Conservation (phyloP, 2,888 invertebrate genomes). For the Netelia melanura region DNA sequence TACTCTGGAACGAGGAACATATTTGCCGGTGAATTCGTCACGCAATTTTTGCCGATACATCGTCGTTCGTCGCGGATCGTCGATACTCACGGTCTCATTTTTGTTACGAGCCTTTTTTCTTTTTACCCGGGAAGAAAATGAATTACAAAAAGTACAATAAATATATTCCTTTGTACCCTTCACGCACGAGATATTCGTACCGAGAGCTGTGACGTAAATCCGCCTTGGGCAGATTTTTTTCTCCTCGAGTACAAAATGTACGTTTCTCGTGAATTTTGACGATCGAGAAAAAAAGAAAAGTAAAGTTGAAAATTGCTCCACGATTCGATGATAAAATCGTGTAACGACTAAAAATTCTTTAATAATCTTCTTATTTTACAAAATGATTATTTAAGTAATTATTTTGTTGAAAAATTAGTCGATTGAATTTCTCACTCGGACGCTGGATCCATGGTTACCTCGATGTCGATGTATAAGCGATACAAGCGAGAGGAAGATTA, state of each 20-base stretch:
- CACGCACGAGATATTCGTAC: not conserved
- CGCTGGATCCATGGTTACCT: not conserved
- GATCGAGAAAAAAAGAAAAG: not conserved
- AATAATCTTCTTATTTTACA: not conserved
- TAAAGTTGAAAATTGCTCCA: not conserved
- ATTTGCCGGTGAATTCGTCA: conserved; percentile 79
- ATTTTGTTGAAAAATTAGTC: not conserved
- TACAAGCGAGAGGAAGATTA: conserved; percentile 19
- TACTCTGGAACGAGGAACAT: conserved; percentile 67
- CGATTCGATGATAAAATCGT: not conserved
- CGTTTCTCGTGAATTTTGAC: not conserved
- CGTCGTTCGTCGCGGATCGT: conserved; percentile 3
- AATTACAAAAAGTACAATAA: conserved; percentile 4
- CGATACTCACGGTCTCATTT: not conserved
- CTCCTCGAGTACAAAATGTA: not conserved
- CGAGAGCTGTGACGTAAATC: not conserved
- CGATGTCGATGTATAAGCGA: not conserved
- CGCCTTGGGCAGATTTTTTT: conserved; percentile 9
- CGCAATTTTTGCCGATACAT: conserved; percentile 67
- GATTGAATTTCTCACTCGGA: not conserved
- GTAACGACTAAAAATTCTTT: not conserved
- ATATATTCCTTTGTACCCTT: not conserved
- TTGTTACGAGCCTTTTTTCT: conserved; percentile 10
- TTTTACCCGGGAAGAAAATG: not conserved
- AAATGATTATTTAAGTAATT: not conserved